These are phyloP conservation scores for Oligia fasciuncula DNA, from an alignment of 2,888 invertebrate genomes.

Conservation along the genomic window DNA sequence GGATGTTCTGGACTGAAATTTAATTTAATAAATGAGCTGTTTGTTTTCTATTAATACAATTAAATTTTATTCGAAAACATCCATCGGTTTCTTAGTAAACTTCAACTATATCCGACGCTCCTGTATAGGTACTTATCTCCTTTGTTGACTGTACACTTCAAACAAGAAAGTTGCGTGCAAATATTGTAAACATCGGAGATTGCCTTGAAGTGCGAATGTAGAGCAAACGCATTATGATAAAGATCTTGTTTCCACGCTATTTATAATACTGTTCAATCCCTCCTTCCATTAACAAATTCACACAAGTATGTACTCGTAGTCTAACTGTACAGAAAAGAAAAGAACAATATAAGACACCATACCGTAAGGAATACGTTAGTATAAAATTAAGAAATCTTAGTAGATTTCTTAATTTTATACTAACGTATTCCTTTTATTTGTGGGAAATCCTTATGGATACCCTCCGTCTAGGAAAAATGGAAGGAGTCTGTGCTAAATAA, in stretches of 20 bases:
- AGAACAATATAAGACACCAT: not conserved
- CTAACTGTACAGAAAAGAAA: not conserved
- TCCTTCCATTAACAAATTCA: not conserved
- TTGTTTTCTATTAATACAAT: too few species aligned
- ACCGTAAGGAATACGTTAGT: too few species aligned
- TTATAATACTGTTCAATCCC: conserved; percentile 27
- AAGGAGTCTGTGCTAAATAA: too few species aligned
- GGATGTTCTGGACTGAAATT: too few species aligned
- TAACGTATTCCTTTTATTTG: not conserved
- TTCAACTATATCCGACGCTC: too few species aligned
- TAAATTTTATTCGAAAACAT: too few species aligned
- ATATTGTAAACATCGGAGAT: conserved; percentile 57
- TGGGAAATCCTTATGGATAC: not conserved
- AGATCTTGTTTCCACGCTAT: conserved; percentile 58
- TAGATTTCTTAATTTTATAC: not conserved
- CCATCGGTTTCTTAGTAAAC: too few species aligned
- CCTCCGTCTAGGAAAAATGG: not conserved
- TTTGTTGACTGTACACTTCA: too few species aligned
- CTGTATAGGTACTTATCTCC: too few species aligned
- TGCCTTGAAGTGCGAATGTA: conserved; percentile 71
- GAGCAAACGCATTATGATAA: conserved; percentile 69
- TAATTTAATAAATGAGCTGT: too few species aligned
- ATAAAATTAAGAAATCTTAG: too few species aligned
- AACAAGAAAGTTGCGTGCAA: conserved; percentile 48
- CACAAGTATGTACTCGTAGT: not conserved